Conservation (phyloP, 1,140 invertebrate species). For the Bombyx mandarina region DNA sequence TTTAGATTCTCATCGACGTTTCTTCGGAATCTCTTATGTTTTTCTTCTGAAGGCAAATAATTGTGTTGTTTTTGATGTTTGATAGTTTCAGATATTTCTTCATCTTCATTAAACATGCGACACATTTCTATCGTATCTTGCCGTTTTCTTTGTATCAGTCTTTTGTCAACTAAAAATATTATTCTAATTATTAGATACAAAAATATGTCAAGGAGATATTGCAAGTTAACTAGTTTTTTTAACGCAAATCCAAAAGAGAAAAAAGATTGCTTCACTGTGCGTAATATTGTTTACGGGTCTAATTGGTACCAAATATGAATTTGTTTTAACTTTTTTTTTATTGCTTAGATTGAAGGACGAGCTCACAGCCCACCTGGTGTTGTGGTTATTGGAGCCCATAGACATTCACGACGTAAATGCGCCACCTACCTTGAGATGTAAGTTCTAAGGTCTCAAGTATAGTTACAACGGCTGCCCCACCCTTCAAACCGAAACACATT, state of each 20-base stretch:
- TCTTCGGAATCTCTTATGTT: slow-evolving; percentile 14
- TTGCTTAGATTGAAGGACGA: too few relatives aligned
- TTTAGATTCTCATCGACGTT: slow-evolving; percentile 6
- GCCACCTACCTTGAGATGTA: too few relatives aligned
- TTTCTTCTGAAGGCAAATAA: slow-evolving; percentile 1
- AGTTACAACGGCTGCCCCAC: too few relatives aligned
- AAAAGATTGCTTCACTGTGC: neutral
- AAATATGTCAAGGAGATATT: too few relatives aligned
- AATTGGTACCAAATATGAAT: too few relatives aligned
- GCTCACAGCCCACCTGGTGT: neutral
- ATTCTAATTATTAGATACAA: slow-evolving; percentile 1
- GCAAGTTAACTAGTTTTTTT: too few relatives aligned
- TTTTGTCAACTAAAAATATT: slow-evolving; percentile 34
- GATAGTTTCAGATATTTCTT: slow-evolving; percentile 9
- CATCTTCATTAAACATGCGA: slow-evolving; percentile 41
- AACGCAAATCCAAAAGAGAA: too few relatives aligned
- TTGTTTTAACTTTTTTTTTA: too few relatives aligned
- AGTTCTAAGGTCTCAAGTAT: too few relatives aligned
- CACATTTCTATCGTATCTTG: slow-evolving; percentile 56
- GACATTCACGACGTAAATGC: too few relatives aligned
- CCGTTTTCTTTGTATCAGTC: slow-evolving; percentile 40
- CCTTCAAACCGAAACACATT: too few relatives aligned
- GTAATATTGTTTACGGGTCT: too few relatives aligned
- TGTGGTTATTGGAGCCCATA: neutral
- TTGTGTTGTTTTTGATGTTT: neutral